Base-by-base conservation (phyloP, 1,140 invertebrate species). In the Dreissena polymorpha region DNA sequence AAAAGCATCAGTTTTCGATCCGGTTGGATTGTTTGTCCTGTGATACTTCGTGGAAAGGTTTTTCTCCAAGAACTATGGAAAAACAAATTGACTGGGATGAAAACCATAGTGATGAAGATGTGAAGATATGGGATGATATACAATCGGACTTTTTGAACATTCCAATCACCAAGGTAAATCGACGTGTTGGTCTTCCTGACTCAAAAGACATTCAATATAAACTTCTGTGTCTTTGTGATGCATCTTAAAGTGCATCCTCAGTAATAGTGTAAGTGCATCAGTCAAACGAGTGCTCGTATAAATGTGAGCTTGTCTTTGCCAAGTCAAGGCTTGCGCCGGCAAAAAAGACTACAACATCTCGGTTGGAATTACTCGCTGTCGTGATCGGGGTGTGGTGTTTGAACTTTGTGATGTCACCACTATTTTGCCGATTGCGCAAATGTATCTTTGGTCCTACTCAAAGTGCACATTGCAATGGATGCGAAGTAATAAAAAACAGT, bases 231-330 rank as follows among this genome's bases (percentile, higher is more conserved):
- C 18, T 55, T 18, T 55, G 53, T 12, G 18, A 55, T 55, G 53
- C 53, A 55, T 55, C 53, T 12, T 12, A 55, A 55, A 55, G 18
- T 10, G 53, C 64, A 25, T 67, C 10, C 23, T 16, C 64, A 67
- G 64, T 23, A 67, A n/a, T 16, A 12, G 23, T 67, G 12, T 67
- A 67, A 10, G 10, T 67, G 64, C 16, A n/a, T 16, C 64, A 67
- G 23, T 67, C 64, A n/a, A 10, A 10, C 10, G 64, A 67, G 21
- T 12, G 23, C 10, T n/a, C 12, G 21, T 10, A 10, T 10, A 67
- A 67, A 12, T 67, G 16, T 67, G 64, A 67, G 10, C 64, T 67
- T 12, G 64, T 67, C 12, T 67, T 67, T 67, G 64, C 64, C 12
- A 67, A 67, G 23, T 14, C 64, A n/a, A 12, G 64, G 12, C 29